A percentile compares a stretch with the other conserved stretches of the same genome.
Conservation (phyloP, 2,888 invertebrate species). For the Seira sanloemensis region DNA sequence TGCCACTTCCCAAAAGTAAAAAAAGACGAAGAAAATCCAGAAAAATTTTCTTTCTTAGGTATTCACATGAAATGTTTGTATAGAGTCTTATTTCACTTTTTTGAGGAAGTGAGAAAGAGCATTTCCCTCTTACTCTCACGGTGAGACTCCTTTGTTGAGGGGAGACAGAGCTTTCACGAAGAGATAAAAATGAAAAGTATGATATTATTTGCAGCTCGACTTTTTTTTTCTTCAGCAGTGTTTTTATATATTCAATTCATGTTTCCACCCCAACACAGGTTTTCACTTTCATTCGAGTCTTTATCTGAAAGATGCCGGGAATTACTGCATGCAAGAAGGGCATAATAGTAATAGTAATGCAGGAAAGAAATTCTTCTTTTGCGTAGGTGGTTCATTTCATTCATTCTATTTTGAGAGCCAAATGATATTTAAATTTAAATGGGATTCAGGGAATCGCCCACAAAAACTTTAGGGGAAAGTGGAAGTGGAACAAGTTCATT, state of each 20-base stretch:
- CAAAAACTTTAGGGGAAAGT: no score
- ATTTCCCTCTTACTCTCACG: neutral
- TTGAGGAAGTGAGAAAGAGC: neutral
- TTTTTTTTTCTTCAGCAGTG: conserved; percentile 4
- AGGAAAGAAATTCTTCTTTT: no score
- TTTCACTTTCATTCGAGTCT: conserved; percentile 42
- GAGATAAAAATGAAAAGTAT: conserved; percentile 41
- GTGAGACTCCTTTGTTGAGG: neutral
- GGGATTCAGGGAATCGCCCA: no score
- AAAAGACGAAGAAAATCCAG: conserved; percentile 23
- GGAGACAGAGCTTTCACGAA: neutral
- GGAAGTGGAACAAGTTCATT: no score
- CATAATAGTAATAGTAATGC: no score
- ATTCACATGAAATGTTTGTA: conserved; percentile 28
- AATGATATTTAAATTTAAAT: no score
- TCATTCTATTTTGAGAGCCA: no score
- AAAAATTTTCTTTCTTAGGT: conserved; percentile 4
- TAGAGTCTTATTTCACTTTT: neutral
- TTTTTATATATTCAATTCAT: conserved; percentile 58
- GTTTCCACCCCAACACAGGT: conserved; percentile 46
- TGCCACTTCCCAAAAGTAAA: neutral
- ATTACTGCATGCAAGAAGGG: no score
- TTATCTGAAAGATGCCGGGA: no score
- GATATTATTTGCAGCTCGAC: conserved; percentile 47
- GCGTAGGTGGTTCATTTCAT: no score